A percentile compares a stretch with the other conserved stretches of the same genome.
phyloP scores from a whole-genome alignment of 92 coral and sea anemone species.

The Zoanthus gigantus region DNA sequence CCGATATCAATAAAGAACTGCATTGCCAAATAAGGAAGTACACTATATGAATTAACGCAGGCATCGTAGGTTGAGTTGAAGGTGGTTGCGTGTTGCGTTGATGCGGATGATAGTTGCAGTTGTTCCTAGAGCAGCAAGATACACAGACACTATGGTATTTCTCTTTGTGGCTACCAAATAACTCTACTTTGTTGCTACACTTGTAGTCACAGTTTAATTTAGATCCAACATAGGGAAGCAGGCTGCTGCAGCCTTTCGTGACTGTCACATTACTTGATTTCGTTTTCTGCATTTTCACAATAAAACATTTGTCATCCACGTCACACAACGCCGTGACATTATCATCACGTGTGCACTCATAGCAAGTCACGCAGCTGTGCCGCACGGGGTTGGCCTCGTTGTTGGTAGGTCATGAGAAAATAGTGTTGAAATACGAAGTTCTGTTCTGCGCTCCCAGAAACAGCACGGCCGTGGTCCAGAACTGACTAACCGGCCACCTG shows the following conservation, averaged over 20 bases:
- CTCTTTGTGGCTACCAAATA: neutral
- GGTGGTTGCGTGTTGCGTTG: neutral
- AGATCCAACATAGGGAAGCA: slow-evolving; percentile 48
- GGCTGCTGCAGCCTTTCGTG: slow-evolving; percentile 52
- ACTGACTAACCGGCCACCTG: slow-evolving; percentile 49
- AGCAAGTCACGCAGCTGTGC: slow-evolving; percentile 40
- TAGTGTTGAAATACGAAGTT: slow-evolving; percentile 46
- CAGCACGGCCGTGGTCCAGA: slow-evolving; percentile 52
- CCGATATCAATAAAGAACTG: neutral
- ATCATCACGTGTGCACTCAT: neutral
- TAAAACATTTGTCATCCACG: slow-evolving; percentile 50
- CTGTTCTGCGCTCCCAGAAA: slow-evolving; percentile 22
- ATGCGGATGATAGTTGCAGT: slow-evolving; percentile 25
- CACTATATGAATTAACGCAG: neutral
- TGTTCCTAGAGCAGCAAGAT: slow-evolving; percentile 60
- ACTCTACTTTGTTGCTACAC: slow-evolving; percentile 51
- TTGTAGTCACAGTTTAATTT: slow-evolving; percentile 49
- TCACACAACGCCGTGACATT: neutral
- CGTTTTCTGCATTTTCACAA: slow-evolving; percentile 47
- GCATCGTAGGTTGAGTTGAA: neutral
- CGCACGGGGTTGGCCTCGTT: slow-evolving; percentile 43
- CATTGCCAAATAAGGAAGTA: neutral
- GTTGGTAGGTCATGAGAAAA: slow-evolving; percentile 37
- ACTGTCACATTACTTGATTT: slow-evolving; percentile 35
- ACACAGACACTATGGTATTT: slow-evolving; percentile 56